Conservation (phyloP, 2,797 vertebrate species). For the Macropodus opercularis region DNA sequence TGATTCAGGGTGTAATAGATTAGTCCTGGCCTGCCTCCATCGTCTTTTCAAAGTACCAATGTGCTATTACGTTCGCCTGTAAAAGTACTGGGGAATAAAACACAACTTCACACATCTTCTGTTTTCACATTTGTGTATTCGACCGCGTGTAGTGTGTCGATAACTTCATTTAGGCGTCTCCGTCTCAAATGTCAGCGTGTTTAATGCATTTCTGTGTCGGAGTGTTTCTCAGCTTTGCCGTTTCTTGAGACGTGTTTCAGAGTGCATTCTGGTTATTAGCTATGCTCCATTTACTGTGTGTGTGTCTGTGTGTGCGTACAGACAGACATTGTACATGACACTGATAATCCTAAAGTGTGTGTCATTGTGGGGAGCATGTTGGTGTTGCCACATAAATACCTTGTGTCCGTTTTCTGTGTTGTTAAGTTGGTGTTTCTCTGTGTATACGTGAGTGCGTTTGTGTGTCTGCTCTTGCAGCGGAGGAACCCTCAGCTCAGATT, state of each 20-base stretch:
- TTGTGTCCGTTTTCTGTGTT: conserved; percentile 31
- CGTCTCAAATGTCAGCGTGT: conserved; percentile 54
- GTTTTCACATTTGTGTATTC: background rate
- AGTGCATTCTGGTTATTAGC: conserved; percentile 77
- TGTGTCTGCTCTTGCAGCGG: conserved; percentile 50
- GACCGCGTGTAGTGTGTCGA: conserved; percentile 14
- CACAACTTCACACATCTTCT: no score
- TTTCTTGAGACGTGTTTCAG: conserved; percentile 69
- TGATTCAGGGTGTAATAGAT: conserved; percentile 62
- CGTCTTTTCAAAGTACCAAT: conserved; percentile 9
- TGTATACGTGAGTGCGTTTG: conserved; percentile 24
- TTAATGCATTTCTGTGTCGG: conserved; percentile 36
- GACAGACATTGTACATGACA: conserved; percentile 9
- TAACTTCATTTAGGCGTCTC: conserved; percentile 41
- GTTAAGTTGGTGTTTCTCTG: conserved; percentile 10
- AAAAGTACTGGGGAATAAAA: no score
- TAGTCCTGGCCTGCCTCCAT: conserved; percentile 29
- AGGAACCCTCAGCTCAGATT: conserved; percentile 74
- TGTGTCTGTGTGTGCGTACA: conserved; percentile 31
- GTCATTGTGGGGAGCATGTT: conserved; percentile 27
- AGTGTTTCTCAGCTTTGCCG: conserved; percentile 58
- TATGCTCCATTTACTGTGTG: conserved; percentile 56
- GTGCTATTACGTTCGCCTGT: conserved; percentile 11
- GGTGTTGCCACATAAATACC: conserved; percentile 14
- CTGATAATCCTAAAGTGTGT: conserved; percentile 5